Percentiles rank a stretch among this genome's conserved stretches.
Conservation (phyloP, 2,888 invertebrate species). For the Thecophora atra region DNA sequence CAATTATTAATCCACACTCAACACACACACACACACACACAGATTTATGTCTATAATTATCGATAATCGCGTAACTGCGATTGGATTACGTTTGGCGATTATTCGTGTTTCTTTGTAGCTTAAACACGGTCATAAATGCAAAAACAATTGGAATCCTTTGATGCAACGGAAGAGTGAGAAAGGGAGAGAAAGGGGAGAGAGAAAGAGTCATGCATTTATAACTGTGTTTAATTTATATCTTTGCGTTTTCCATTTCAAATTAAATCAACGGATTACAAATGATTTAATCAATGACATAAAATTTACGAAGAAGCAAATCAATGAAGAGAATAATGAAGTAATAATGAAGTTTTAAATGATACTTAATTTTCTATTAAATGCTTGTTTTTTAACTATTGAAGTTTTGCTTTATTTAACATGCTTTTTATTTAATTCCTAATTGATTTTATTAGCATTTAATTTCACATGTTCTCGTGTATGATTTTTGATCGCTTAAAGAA, state of each 20-base stretch:
- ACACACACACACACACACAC: no score
- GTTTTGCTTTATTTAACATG: background rate
- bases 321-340: no score
- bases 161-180: no score
- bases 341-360: constrained; percentile 38
- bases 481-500: background rate
- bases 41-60: constrained; percentile 45
- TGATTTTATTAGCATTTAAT: background rate
- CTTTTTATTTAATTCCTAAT: background rate
- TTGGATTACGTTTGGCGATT: no score
- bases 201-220: no score
- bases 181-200: no score
- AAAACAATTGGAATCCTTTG: no score
- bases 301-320: constrained; percentile 15
- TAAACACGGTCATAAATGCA: no score
- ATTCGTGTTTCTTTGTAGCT: constrained; percentile 43
- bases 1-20: no score
- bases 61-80: no score
- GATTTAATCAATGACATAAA: constrained; percentile 30
- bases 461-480: background rate
- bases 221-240: constrained; percentile 42
- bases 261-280: background rate
- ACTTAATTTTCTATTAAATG: constrained; percentile 6
- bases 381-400: no score
- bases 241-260: constrained; percentile 4